These are phyloP conservation scores for Zingel zingel DNA, from an alignment of 2,113 vertebrate genomes.

Conservation along the genomic window DNA sequence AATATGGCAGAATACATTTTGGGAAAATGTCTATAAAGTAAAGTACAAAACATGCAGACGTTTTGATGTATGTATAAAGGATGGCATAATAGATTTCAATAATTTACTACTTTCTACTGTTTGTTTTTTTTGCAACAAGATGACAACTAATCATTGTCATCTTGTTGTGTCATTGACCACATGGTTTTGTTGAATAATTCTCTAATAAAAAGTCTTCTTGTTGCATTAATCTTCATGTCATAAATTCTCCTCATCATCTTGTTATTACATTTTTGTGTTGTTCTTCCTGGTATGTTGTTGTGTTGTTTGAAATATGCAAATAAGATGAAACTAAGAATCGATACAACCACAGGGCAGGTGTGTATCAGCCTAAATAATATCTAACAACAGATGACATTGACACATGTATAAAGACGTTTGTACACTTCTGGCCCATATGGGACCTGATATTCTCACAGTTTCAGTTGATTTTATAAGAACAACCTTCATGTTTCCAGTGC, in stretches of 20 bases:
- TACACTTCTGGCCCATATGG: neutral
- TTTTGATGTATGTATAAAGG: neutral
- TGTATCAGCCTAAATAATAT: neutral
- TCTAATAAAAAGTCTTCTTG: neutral
- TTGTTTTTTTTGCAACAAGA: too few species aligned
- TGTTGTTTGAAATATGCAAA: neutral
- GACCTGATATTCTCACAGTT: neutral
- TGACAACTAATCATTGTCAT: neutral
- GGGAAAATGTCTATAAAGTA: neutral
- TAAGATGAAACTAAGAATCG: neutral
- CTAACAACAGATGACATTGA: neutral
- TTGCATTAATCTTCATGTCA: neutral
- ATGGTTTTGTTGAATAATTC: neutral
- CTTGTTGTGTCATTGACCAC: neutral
- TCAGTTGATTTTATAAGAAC: neutral
- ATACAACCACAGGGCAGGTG: neutral
- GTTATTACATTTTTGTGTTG: neutral
- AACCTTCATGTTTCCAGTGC: slow-evolving; percentile 82
- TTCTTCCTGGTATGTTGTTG: neutral
- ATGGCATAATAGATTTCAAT: too few species aligned
- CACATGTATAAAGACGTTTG: neutral
- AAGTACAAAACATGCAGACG: too few species aligned
- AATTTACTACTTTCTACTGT: neutral
- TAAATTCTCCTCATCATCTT: neutral
- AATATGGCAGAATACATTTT: neutral